phyloP scores from a whole-genome alignment of 30 jellyfish, hydroid and myxozoan genomes.

The Pelagia noctiluca region DNA sequence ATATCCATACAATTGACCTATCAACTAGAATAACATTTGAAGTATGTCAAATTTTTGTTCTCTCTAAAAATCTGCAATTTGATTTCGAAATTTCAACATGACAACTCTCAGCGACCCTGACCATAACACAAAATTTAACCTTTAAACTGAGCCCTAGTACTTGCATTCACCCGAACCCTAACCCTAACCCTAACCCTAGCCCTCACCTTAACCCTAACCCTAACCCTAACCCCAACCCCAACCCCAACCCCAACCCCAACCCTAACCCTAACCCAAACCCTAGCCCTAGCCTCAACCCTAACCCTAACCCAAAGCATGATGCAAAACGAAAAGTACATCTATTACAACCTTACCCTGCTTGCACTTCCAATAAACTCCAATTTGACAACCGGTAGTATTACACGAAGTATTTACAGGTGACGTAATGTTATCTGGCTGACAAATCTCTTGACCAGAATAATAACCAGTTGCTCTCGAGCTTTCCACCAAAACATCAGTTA shows the following conservation, averaged over 20 bases:
- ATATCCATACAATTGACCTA: too few relatives aligned
- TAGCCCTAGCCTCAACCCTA: neutral
- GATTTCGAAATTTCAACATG: too few relatives aligned
- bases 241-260: neutral
- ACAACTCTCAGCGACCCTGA: too few relatives aligned
- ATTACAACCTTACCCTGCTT: conserved; percentile 2
- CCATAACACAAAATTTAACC: too few relatives aligned
- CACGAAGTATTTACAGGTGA: neutral
- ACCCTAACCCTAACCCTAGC: neutral
- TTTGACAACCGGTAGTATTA: neutral
- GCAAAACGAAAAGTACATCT: neutral
- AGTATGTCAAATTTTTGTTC: too few relatives aligned
- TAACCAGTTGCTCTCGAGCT: neutral
- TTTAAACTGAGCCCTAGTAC: too few relatives aligned
- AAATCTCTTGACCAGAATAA: neutral
- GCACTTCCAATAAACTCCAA: conserved; percentile 17
- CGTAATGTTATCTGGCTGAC: conserved; percentile 3
- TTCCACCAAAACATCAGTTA: conserved; percentile 6
- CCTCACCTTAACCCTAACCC: neutral
- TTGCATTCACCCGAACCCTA: too few relatives aligned
- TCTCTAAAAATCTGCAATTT: too few relatives aligned
- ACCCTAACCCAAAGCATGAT: neutral
- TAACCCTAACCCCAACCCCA: neutral
- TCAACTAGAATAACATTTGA: too few relatives aligned
- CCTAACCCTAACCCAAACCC: neutral